Percentiles rank a stretch among this genome's conserved stretches.
Evolutionary conservation across 2,113 vertebrate genomes (phyloP).

Genomic region (Coturnix japonica): DNA sequence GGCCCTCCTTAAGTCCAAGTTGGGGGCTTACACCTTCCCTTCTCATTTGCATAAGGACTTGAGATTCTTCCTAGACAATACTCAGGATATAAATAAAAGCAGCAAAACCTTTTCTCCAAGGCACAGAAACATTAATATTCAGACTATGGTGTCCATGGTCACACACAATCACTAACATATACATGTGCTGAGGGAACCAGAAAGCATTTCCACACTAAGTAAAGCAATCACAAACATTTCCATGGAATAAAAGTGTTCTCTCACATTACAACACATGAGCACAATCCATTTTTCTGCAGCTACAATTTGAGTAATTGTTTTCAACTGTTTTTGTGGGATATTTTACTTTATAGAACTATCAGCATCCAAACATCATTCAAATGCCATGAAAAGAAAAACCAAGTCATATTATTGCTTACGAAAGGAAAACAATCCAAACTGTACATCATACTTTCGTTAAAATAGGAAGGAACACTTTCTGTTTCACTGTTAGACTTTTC

Average conservation of each 20-base stretch:
- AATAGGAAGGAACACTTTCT: background rate
- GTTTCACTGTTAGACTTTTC: background rate
- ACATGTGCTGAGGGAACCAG: background rate
- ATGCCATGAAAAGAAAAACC: background rate
- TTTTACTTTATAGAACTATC: background rate
- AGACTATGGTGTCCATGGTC: fast-evolving
- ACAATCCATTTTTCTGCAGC: background rate
- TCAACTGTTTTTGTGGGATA: background rate
- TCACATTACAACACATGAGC: background rate
- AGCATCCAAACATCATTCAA: background rate
- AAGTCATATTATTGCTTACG: background rate
- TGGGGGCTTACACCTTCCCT: background rate
- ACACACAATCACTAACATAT: fast-evolving
- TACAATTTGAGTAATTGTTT: background rate
- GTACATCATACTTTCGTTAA: background rate
- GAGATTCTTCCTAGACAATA: background rate
- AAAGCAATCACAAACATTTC: constrained; percentile 2
- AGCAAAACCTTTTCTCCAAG: background rate
- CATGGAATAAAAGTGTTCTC: constrained; percentile 25
- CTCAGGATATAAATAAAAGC: background rate
- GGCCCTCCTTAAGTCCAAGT: background rate
- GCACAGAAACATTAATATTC: background rate
- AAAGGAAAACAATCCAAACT: background rate
- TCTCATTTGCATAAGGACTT: background rate
- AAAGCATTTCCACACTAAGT: background rate